Percentiles rank a stretch among this genome's conserved stretches.
Evolutionary conservation across 2,888 invertebrate species (phyloP).

Genomic region (Lacanobia wlatinum): DNA sequence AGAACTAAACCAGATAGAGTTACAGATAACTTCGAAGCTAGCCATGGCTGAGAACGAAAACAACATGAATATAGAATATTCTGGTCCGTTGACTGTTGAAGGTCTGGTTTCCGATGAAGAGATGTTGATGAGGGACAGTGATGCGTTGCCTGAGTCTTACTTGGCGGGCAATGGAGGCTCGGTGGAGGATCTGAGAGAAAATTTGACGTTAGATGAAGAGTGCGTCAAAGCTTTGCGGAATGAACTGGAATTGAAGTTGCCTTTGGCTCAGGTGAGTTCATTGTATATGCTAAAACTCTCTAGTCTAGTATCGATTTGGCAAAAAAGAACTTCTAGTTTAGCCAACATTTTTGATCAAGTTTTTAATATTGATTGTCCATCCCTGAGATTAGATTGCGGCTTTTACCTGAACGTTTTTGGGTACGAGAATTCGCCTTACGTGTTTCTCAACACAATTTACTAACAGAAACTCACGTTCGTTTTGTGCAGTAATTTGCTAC

Average conservation of each 20-base stretch:
- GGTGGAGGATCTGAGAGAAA: constrained; percentile 89
- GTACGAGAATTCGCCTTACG: too few relatives aligned
- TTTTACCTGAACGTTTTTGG: too few relatives aligned
- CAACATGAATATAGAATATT: constrained; percentile 88
- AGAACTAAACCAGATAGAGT: constrained; percentile 85
- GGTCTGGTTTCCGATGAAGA: constrained; percentile 77
- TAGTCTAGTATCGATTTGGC: too few relatives aligned
- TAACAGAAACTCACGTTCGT: not conserved
- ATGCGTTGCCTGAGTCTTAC: constrained; percentile 78
- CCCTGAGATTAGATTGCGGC: too few relatives aligned
- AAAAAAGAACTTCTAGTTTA: too few relatives aligned
- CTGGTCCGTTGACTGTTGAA: constrained; percentile 83
- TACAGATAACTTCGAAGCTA: constrained; percentile 86
- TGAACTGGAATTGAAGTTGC: constrained; percentile 93
- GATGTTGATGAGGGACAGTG: constrained; percentile 72
- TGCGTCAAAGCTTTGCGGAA: constrained; percentile 93
- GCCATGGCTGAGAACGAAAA: constrained; percentile 90
- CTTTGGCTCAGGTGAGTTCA: constrained; percentile 91
- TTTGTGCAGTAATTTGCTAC: too few relatives aligned
- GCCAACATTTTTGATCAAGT: too few relatives aligned
- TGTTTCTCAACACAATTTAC: not conserved
- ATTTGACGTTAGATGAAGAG: constrained; percentile 92
- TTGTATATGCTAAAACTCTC: not conserved
- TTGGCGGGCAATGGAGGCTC: constrained; percentile 89
- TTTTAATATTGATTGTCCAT: too few relatives aligned